Percentiles rank a stretch among this genome's conserved stretches.
Evolutionary conservation across 2,888 invertebrate species (phyloP).

Genomic region (Eupithecia exiguata): DNA sequence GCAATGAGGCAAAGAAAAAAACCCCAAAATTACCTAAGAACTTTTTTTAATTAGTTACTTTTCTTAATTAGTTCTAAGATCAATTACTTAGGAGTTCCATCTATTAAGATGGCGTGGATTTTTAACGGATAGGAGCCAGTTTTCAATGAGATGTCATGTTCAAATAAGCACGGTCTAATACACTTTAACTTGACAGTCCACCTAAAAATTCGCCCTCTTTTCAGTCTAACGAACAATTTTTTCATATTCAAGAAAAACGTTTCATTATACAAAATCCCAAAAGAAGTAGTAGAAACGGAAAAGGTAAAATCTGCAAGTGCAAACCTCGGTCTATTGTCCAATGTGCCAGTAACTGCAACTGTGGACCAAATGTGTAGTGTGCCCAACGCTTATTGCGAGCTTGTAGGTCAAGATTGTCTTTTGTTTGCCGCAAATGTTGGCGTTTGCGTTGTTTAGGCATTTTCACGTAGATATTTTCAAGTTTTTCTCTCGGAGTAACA

Average conservation of each 20-base stretch:
- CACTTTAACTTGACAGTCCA: no score
- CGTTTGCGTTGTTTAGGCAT: background rate
- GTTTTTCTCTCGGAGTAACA: background rate
- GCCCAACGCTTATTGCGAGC: background rate
- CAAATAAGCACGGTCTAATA: no score
- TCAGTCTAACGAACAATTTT: no score
- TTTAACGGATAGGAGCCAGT: no score
- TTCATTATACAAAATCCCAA: background rate
- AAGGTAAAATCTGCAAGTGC: background rate
- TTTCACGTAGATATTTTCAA: background rate
- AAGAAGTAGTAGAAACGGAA: background rate
- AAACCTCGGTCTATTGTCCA: background rate
- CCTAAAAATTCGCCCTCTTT: no score
- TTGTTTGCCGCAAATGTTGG: background rate
- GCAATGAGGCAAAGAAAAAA: background rate
- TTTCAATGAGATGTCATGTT: no score
- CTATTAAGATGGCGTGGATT: no score
- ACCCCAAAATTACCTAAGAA: no score
- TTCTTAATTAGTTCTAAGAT: no score
- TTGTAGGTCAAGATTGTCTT: conserved; percentile 7
- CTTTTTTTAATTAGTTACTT: no score
- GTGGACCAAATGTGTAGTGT: conserved; percentile 2
- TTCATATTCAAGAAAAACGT: no score
- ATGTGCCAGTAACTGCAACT: background rate
- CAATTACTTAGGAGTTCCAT: no score